Evolutionary conservation across 2,888 invertebrate species (phyloP).

Genomic region (Phanerotoma sp.): DNA sequence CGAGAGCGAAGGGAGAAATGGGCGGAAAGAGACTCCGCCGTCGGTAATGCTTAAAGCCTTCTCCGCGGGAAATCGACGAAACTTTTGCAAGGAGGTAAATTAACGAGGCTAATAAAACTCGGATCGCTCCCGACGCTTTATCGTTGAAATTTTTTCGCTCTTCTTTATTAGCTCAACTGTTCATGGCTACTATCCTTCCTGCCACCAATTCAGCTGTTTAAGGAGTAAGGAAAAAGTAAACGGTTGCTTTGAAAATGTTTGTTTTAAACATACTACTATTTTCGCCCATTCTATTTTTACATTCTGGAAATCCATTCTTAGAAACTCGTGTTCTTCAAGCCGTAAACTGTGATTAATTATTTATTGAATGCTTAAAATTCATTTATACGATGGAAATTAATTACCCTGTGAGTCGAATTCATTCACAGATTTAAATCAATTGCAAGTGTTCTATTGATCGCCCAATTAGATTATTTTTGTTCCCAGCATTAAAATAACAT

Average conservation of each 20-base stretch:
- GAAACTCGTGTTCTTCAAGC: too few relatives aligned
- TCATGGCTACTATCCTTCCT: constrained; percentile 6
- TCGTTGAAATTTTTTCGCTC: constrained; percentile 16
- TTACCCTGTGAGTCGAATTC: too few relatives aligned
- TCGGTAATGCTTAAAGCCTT: constrained; percentile 37
- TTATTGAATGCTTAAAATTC: too few relatives aligned
- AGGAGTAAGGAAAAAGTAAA: constrained; percentile 3
- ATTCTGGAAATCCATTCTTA: too few relatives aligned
- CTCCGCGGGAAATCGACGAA: constrained; percentile 45
- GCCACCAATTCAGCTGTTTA: constrained; percentile 6
- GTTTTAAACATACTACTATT: not conserved
- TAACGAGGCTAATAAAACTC: constrained; percentile 45
- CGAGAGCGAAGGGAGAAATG: constrained; percentile 21
- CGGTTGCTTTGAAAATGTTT: not conserved
- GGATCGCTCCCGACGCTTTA: constrained; percentile 28
- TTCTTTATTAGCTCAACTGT: constrained; percentile 22
- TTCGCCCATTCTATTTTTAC: too few relatives aligned
- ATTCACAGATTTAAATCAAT: too few relatives aligned
- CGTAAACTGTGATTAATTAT: too few relatives aligned
- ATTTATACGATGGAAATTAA: too few relatives aligned
- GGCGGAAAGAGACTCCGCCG: constrained; percentile 29
- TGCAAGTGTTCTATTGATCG: too few relatives aligned
- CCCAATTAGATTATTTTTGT: too few relatives aligned
- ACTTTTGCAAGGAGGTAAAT: constrained; percentile 44
- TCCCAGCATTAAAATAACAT: too few relatives aligned